Evolutionary conservation across 2,888 invertebrate species (phyloP), one percentile per base, ranked within the genome.

Genomic region (Punctoribates punctum): DNA sequence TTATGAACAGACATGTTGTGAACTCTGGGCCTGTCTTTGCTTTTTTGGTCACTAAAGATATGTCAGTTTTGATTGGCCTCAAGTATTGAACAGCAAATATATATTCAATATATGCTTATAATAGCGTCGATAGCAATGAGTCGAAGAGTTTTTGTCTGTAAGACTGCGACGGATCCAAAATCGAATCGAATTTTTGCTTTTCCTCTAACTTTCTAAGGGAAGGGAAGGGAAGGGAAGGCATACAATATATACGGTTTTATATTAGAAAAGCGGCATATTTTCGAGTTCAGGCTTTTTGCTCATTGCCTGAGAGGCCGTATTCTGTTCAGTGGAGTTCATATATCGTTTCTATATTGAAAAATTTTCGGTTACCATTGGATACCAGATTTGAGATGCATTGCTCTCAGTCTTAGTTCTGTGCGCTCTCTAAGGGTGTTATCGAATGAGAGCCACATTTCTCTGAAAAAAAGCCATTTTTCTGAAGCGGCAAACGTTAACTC

Each of bases 341-440:
- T 34, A 34, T 34, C 34, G 34, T 34, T 34, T 27, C n/a, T 62
- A 29, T 62, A 62, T 62, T 62, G 62, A 62, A 62, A 62, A 62
- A 62, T 62, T 57, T 62, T 20, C 25, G 13, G 62, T 62, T 8
- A 25, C 27, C 27, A 27, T 62, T 27, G 62, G 62, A 27, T 5
- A 62, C 62, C 29, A 54, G 54, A 54, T 27, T 62, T 62, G 27
- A 62, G 62, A 62, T 62, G 27, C 62, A 62, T 62, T 62, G 62
- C 62, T 62, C 62, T 62, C 62, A 29, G 29, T 27, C 62, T 29
- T 23, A 54, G 54, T 54, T 20, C n/a, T 54, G n/a, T 54, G n/a
- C 62, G 20, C 62, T 62, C 57, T 60, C 57, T 60, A 48, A 48
- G 48, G 48, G 15, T 48, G 48, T 48, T 48, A 48, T 48, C 48